Evolutionary conservation across 2,888 invertebrate genomes (phyloP).

Genomic region (Dorcus parallelipipedus): DNA sequence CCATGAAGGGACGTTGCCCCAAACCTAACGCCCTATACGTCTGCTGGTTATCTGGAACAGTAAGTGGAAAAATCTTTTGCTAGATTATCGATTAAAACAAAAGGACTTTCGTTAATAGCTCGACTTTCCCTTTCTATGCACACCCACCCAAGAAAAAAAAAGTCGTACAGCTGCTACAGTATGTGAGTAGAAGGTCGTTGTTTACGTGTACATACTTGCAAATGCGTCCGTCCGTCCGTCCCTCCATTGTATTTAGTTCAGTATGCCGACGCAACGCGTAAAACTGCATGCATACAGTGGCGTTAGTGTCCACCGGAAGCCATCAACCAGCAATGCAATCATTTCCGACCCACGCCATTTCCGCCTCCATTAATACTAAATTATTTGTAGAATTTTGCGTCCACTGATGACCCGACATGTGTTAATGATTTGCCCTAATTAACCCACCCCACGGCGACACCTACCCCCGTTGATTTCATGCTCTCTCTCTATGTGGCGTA

Average conservation of each 20-base stretch:
- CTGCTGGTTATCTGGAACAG: conserved; percentile 52
- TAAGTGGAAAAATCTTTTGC: neutral
- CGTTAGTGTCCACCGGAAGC: conserved; percentile 33
- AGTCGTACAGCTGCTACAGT: too few relatives aligned
- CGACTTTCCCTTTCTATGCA: too few relatives aligned
- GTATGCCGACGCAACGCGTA: conserved; percentile 1
- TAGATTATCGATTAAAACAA: too few relatives aligned
- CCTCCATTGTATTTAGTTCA: neutral
- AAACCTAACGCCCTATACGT: conserved; percentile 72
- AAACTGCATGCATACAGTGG: conserved; percentile 8
- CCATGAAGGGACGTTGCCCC: conserved; percentile 68
- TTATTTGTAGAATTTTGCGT: conserved; percentile 49
- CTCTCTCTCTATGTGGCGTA: conserved; percentile 1
- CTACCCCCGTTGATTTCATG: conserved; percentile 14
- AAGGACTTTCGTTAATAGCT: too few relatives aligned
- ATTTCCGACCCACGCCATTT: conserved; percentile 47
- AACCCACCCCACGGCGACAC: conserved; percentile 39
- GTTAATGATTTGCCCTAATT: conserved; percentile 53
- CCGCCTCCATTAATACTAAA: conserved; percentile 48
- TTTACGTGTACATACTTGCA: neutral
- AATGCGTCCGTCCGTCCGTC: neutral
- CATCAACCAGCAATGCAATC: conserved; percentile 44
- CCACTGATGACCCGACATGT: conserved; percentile 45
- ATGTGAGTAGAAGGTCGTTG: neutral
- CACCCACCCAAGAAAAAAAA: too few relatives aligned